A percentile compares a stretch with the other conserved stretches of the same genome.
phyloP scores from a whole-genome alignment of 2,113 vertebrate species.

The Coreoperca whiteheadi region DNA sequence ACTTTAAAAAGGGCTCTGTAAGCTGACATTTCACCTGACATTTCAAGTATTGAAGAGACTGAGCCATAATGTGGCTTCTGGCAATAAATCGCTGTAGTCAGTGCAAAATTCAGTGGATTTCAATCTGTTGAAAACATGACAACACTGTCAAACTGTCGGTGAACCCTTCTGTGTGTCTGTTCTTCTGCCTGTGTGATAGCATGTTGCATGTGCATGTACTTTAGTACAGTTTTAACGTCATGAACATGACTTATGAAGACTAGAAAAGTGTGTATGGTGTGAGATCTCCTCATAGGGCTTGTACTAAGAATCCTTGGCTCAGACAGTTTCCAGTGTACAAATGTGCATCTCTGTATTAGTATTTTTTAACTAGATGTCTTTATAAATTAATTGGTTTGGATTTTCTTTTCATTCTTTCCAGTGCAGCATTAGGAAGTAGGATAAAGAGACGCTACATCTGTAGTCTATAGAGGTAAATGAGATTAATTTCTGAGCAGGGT shows the following conservation, averaged over 20 bases:
- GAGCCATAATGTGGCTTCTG: neutral
- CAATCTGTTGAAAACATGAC: neutral
- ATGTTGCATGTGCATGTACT: slow-evolving; percentile 16
- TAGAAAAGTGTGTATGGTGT: slow-evolving; percentile 21
- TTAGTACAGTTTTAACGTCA: slow-evolving; percentile 31
- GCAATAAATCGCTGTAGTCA: neutral
- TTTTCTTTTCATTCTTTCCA: slow-evolving; percentile 20
- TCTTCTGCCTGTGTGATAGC: slow-evolving; percentile 2
- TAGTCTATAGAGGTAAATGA: slow-evolving; percentile 37
- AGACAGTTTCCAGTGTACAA: neutral
- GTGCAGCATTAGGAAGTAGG: neutral
- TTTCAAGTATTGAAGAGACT: neutral
- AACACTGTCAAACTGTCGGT: neutral
- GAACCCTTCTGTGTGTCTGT: neutral
- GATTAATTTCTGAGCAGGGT: slow-evolving; percentile 34
- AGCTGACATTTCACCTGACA: neutral
- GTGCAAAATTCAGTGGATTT: neutral
- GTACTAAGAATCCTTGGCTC: slow-evolving; percentile 15
- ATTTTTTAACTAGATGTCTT: neutral
- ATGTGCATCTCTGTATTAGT: neutral
- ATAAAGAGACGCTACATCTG: slow-evolving; percentile 47
- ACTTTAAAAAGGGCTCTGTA: neutral
- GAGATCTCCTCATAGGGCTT: slow-evolving; percentile 38
- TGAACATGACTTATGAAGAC: slow-evolving; percentile 39
- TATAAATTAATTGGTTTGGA: neutral